Evolutionary conservation across 2,888 invertebrate genomes (phyloP).

Genomic region (Caenorhabditis sulstoni): DNA sequence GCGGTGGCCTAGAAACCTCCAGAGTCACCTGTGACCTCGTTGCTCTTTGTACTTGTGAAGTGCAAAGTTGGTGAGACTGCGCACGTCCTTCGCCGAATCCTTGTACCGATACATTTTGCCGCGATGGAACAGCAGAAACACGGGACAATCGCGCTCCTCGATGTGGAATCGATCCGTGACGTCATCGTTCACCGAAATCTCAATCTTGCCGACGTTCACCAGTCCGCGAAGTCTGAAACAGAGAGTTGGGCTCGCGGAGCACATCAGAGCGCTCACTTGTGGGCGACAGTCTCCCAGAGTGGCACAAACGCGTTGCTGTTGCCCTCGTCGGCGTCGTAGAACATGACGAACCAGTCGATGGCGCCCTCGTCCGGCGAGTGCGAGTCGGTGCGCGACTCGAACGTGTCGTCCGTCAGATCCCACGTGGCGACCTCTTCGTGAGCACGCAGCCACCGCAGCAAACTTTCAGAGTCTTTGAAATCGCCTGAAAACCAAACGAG

Average conservation of each 20-base stretch:
- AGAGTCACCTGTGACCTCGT: slow-evolving; percentile 65
- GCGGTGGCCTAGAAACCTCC: not conserved
- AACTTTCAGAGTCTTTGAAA: slow-evolving; percentile 78
- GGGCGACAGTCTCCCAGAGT: slow-evolving; percentile 80
- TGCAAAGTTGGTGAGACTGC: slow-evolving; percentile 78
- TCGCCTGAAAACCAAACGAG: slow-evolving; percentile 70
- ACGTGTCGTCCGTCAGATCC: slow-evolving; percentile 80
- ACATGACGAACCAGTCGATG: slow-evolving; percentile 81
- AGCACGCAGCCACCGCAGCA: slow-evolving; percentile 79
- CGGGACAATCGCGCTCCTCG: slow-evolving; percentile 80
- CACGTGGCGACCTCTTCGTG: slow-evolving; percentile 79
- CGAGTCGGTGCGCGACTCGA: slow-evolving; percentile 76
- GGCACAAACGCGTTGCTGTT: slow-evolving; percentile 79
- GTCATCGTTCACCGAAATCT: slow-evolving; percentile 79
- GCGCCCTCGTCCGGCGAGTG: slow-evolving; percentile 79
- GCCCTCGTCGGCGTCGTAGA: slow-evolving; percentile 79
- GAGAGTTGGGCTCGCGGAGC: no score
- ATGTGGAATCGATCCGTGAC: slow-evolving; percentile 80
- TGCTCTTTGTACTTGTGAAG: slow-evolving; percentile 79
- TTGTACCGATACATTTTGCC: slow-evolving; percentile 81
- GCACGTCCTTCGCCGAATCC: slow-evolving; percentile 79
- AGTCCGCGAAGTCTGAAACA: slow-evolving; percentile 76
- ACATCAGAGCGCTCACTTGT: slow-evolving; percentile 70
- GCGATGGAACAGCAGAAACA: slow-evolving; percentile 80
- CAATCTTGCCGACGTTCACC: slow-evolving; percentile 80